Evolutionary conservation across 2,888 invertebrate genomes (phyloP).

Genomic region (Ornithoptera alexandrae): DNA sequence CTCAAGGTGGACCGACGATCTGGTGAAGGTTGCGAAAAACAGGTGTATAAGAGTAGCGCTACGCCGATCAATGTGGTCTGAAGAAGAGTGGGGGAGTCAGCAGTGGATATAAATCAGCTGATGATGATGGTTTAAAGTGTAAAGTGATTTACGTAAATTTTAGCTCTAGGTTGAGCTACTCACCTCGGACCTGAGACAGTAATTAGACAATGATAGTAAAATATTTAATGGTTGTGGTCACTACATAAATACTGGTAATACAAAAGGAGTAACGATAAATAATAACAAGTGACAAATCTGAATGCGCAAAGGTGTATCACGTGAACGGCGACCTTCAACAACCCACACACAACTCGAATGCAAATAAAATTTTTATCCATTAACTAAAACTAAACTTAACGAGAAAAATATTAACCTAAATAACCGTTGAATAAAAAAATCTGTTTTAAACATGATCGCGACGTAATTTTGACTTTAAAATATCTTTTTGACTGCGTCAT

Average conservation of each 20-base stretch:
- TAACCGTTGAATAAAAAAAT: no score
- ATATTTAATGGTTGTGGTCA: not conserved
- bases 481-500: not conserved
- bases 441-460: not conserved
- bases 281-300: slow-evolving; percentile 4
- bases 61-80: no score
- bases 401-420: not conserved
- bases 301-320: slow-evolving; percentile 13
- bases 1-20: no score
- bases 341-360: slow-evolving; percentile 14
- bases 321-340: slow-evolving; percentile 19
- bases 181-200: no score
- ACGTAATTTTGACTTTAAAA: not conserved
- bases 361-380: slow-evolving; percentile 2
- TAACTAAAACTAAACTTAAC: not conserved
- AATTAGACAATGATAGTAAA: not conserved
- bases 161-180: no score
- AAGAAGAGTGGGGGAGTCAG: no score
- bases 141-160: no score
- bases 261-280: not conserved
- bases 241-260: not conserved
- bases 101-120: no score
- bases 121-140: no score
- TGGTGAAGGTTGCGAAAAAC: no score
- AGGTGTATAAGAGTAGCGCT: no score